Conservation (phyloP, 30 jellyfish, hydroid and myxozoan genomes). For the Turritopsis rubra region DNA sequence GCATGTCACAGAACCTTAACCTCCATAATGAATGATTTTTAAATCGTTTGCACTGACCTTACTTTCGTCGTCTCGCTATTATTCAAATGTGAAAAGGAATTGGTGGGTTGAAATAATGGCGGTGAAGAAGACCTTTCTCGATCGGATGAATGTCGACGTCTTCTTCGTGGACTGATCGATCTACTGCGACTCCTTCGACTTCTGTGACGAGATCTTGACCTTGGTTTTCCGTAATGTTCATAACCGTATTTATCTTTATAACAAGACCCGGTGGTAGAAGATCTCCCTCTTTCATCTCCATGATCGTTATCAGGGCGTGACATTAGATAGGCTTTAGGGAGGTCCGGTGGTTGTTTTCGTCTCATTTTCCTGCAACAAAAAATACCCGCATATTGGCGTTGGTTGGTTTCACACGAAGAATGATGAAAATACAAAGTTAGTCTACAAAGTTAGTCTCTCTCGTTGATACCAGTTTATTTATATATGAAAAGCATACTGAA, state of each 20-base stretch:
- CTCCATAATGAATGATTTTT: too few species aligned
- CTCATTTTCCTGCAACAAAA: too few species aligned
- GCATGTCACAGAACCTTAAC: too few species aligned
- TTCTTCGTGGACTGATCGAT: conserved; percentile 11
- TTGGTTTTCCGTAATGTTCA: not conserved
- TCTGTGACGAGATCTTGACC: not conserved
- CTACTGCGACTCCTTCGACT: not conserved
- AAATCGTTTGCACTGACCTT: not conserved
- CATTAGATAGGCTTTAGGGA: too few species aligned
- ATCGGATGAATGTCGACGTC: not conserved
- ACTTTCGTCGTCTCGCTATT: not conserved
- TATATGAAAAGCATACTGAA: too few species aligned
- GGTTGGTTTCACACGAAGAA: too few species aligned
- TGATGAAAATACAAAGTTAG: too few species aligned
- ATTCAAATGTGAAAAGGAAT: not conserved
- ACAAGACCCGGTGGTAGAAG: not conserved
- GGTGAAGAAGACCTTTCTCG: not conserved
- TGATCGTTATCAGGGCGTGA: too few species aligned
- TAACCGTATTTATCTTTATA: not conserved
- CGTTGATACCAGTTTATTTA: too few species aligned
- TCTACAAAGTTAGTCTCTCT: too few species aligned
- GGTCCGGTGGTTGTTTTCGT: too few species aligned
- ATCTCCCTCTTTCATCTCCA: not conserved
- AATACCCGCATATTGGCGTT: too few species aligned
- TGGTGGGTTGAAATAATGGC: not conserved